Evolutionary conservation across 2,797 vertebrate genomes (phyloP), one percentile per base, ranked within the genome.

Genomic region (Tokudaia tokunoshimensis): DNA sequence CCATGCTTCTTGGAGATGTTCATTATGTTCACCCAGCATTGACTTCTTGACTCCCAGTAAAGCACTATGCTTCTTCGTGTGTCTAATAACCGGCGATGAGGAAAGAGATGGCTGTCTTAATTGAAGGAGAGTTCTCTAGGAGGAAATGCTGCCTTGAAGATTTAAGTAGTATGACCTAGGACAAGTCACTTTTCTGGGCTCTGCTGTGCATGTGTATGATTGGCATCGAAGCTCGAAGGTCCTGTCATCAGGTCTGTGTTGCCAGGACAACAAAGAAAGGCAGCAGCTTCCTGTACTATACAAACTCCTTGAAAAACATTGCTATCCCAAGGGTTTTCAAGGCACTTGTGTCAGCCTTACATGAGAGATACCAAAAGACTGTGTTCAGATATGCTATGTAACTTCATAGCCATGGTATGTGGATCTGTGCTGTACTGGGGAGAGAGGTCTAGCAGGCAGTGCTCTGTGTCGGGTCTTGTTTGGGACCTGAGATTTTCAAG

Each of bases 111-210:
- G 17, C 76, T 20, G 8, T 63, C 41, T 91, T 94, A 37, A 72
- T 57, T 72, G 65, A 67, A 94, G 37, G 67, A 37, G 47, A 6
- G 31, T 65, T 79, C 41, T 84, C 0, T 37, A 57, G 81, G 31
- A 93, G 76, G 65, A 93, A 94, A 91, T 4, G 26, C 14, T 55
- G 8, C 59, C n/a, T 20, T 22, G 29, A 44, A 10, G 57, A 85
- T 57, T 57, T 63, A 44, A 47, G 65, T 70, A 75, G 3, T 26
- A 19, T 91, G 92, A 89, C 80, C 74, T 91, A 91, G 29, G 55
- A 74, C 55, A 89, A 91, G 70, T 20, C 90, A 67, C 74, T 41
- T 72, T 52, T 92, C 72, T 78, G 74, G 87, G 55, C 50, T 89
- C 79, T 6, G 2, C 34, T 96, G 26, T 6, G 78, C 47, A 6